Percentiles rank a stretch among this genome's conserved stretches.
These are phyloP conservation scores for Mastigias papua DNA, from an alignment of 30 jellyfish, hydroid and myxozoan genomes.

Conservation along the genomic window DNA sequence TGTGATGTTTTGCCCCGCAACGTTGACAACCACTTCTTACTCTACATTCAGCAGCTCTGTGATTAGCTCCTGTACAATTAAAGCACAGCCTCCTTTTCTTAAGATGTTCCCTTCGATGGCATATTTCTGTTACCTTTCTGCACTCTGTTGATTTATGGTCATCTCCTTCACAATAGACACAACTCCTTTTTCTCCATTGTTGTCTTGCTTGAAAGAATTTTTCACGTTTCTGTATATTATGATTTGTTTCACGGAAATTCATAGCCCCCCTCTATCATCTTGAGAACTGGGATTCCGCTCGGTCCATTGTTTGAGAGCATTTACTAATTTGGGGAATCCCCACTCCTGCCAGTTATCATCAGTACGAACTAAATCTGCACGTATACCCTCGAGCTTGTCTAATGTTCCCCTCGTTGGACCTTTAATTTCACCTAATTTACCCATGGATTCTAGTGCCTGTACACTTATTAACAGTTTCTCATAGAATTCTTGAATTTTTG, in stretches of 20 bases:
- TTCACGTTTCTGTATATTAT: conserved; percentile 26
- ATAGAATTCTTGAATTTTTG: conserved; percentile 64
- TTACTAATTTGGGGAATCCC: conserved; percentile 60
- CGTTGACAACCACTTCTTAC: conserved; percentile 24
- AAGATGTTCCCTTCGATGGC: conserved; percentile 8
- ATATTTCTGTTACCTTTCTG: not conserved
- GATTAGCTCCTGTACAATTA: conserved; percentile 73
- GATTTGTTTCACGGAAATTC: conserved; percentile 37
- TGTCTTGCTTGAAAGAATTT: conserved; percentile 42
- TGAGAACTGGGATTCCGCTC: conserved; percentile 74
- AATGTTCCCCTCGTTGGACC: conserved; percentile 70
- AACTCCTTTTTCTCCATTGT: conserved; percentile 13
- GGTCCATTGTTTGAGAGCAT: conserved; percentile 79
- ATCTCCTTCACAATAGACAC: conserved; percentile 27
- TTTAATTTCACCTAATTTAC: conserved; percentile 66
- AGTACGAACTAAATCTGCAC: conserved; percentile 69
- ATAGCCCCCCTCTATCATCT: conserved; percentile 48
- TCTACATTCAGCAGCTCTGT: conserved; percentile 55
- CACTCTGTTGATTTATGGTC: conserved; percentile 11
- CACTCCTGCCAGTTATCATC: conserved; percentile 85
- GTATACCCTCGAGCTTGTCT: conserved; percentile 73
- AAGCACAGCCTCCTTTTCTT: conserved; percentile 54
- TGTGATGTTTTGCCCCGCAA: conserved; percentile 70
- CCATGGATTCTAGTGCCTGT: conserved; percentile 84
- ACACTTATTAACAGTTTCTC: conserved; percentile 61